These are phyloP conservation scores for Eugnorisma glareosa DNA, from an alignment of 2,888 invertebrate species.

Conservation along the genomic window DNA sequence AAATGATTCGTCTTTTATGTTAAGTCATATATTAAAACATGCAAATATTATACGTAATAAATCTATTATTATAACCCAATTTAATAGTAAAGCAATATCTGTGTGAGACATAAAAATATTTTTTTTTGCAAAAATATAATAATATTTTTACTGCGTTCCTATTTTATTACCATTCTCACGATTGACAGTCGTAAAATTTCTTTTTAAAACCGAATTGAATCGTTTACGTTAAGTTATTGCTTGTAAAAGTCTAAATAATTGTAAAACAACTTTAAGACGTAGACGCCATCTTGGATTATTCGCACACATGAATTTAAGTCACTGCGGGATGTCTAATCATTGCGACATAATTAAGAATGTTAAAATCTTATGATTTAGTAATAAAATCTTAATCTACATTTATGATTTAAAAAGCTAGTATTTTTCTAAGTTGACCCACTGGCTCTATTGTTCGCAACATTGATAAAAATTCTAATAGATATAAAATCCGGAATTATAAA, in stretches of 20 bases:
- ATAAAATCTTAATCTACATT: conserved; percentile 30
- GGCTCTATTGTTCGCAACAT: conserved; percentile 6
- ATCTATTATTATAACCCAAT: conserved; percentile 41
- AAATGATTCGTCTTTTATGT: conserved; percentile 7
- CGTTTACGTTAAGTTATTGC: conserved; percentile 65
- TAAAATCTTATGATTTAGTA: conserved; percentile 30
- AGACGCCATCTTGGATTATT: conserved; percentile 48
- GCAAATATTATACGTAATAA: conserved; percentile 39
- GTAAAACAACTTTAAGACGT: conserved; percentile 18
- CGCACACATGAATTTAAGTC: conserved; percentile 46
- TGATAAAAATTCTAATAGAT: not conserved
- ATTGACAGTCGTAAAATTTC: conserved; percentile 58
- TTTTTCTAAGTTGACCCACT: conserved; percentile 10
- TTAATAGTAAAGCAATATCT: conserved; percentile 29
- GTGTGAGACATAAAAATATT: not conserved
- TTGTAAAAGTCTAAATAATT: conserved; percentile 67
- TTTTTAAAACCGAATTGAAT: conserved; percentile 55
- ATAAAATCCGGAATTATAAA: not conserved
- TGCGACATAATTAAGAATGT: conserved; percentile 49
- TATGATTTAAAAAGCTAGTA: not conserved
- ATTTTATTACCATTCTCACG: conserved; percentile 52
- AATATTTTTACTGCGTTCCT: conserved; percentile 31
- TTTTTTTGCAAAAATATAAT: conserved; percentile 22
- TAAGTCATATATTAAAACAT: conserved; percentile 39
- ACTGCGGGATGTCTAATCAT: conserved; percentile 61